Percentiles rank a stretch among this genome's conserved stretches.
Evolutionary conservation across 2,888 invertebrate species (phyloP).

Genomic region (Protula sp.): DNA sequence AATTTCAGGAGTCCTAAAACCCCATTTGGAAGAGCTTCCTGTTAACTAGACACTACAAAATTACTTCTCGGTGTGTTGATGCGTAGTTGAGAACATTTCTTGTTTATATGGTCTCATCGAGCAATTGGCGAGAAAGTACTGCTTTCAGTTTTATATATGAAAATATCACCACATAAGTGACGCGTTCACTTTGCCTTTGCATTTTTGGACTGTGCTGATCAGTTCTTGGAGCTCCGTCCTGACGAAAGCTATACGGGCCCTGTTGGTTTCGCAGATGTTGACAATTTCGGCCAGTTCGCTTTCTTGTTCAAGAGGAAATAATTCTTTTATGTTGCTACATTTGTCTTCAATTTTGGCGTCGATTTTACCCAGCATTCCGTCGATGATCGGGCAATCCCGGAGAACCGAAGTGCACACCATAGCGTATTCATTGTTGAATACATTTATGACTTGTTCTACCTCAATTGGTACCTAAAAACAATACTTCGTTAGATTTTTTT

Average conservation of each 20-base stretch:
- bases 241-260: background rate
- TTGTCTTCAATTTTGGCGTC: background rate
- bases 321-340: background rate
- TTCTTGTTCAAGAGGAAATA: background rate
- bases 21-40: too few relatives aligned
- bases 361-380: background rate
- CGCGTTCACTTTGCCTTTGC: background rate
- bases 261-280: background rate
- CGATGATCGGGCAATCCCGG: background rate
- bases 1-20: too few relatives aligned
- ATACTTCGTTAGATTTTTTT: background rate
- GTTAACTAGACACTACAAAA: too few relatives aligned
- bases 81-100: too few relatives aligned
- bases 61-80: too few relatives aligned
- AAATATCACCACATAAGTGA: background rate
- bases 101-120: too few relatives aligned
- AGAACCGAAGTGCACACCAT: background rate
- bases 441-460: background rate
- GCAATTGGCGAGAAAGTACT: too few relatives aligned
- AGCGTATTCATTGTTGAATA: background rate
- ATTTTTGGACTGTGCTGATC: background rate
- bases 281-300: background rate
- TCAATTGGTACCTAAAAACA: background rate
- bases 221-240: background rate
- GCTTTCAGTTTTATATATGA: too few relatives aligned